Percentiles rank a stretch among this genome's conserved stretches.
These are phyloP conservation scores for Globicephala melas DNA, from an alignment of 2,113 vertebrate genomes.

Conservation along the genomic window DNA sequence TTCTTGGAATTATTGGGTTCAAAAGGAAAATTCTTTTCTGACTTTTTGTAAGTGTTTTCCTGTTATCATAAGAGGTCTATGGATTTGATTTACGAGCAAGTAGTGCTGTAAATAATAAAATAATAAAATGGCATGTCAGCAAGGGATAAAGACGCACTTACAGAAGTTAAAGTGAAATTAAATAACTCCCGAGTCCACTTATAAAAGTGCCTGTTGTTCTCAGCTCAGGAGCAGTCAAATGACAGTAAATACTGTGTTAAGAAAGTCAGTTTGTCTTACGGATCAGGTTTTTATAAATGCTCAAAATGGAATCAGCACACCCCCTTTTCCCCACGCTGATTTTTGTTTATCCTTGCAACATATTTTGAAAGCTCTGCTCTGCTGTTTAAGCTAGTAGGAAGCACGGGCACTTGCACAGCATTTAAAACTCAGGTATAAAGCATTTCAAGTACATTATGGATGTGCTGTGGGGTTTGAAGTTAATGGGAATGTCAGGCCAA, in stretches of 20 bases:
- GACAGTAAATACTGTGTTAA: background rate
- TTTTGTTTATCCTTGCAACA: slow-evolving; percentile 64
- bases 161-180: slow-evolving; percentile 61
- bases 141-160: slow-evolving; percentile 54
- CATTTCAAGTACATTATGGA: slow-evolving; percentile 44
- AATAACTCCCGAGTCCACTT: slow-evolving; percentile 42
- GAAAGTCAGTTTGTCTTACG: slow-evolving; percentile 36
- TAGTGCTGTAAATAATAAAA: slow-evolving; percentile 63
- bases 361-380: slow-evolving; percentile 46
- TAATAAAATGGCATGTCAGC: slow-evolving; percentile 62
- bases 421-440: slow-evolving; percentile 42
- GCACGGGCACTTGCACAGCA: slow-evolving; percentile 9
- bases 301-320: slow-evolving; percentile 41
- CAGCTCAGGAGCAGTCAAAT: background rate
- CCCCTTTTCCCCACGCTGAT: background rate
- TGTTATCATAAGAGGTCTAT: slow-evolving; percentile 33
- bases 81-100: slow-evolving; percentile 50
- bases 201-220: slow-evolving; percentile 25
- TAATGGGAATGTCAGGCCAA: slow-evolving; percentile 46
- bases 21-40: slow-evolving; percentile 18
- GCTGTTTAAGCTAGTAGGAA: slow-evolving; percentile 45
- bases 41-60: background rate
- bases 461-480: background rate
- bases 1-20: slow-evolving; percentile 39
- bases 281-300: background rate